Conservation (phyloP, 2,888 invertebrate genomes). For the Nysson spinosus region DNA sequence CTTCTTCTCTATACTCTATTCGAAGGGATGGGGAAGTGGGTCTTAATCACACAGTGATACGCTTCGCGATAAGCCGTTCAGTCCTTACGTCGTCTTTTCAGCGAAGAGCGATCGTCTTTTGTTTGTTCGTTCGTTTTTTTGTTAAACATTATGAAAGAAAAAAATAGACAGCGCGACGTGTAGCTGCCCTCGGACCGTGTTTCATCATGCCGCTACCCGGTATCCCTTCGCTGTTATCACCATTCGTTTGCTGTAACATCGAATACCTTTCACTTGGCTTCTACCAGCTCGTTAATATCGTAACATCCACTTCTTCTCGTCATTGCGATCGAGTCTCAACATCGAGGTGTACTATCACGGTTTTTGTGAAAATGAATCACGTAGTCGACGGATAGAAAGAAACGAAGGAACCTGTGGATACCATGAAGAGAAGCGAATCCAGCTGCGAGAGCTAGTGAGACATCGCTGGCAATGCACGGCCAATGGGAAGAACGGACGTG, state of each 20-base stretch:
- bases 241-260: conserved; percentile 2
- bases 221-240: conserved; percentile 40
- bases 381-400: conserved; percentile 20
- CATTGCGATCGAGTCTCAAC: conserved; percentile 34
- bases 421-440: conserved; percentile 35
- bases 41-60: conserved; percentile 48
- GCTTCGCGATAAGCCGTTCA: conserved; percentile 47
- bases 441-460: conserved; percentile 9
- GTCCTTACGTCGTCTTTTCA: conserved; percentile 42
- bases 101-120: conserved; percentile 35
- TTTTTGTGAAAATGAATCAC: conserved; percentile 29
- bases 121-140: conserved; percentile 29
- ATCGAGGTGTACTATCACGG: conserved; percentile 18
- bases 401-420: conserved; percentile 28
- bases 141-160: conserved; percentile 29
- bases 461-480: conserved; percentile 22
- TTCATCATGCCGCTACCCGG: conserved; percentile 68
- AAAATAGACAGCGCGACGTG: conserved; percentile 64
- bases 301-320: conserved; percentile 10
- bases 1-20: conserved; percentile 18
- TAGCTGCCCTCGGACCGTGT: conserved; percentile 75
- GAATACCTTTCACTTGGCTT: conserved; percentile 2
- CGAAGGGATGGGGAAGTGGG: conserved; percentile 27
- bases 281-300: conserved; percentile 1
- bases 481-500: conserved; percentile 38